These are phyloP conservation scores for Telmatochromis bifrenatus DNA, from an alignment of 2,113 vertebrate species.

Conservation along the genomic window DNA sequence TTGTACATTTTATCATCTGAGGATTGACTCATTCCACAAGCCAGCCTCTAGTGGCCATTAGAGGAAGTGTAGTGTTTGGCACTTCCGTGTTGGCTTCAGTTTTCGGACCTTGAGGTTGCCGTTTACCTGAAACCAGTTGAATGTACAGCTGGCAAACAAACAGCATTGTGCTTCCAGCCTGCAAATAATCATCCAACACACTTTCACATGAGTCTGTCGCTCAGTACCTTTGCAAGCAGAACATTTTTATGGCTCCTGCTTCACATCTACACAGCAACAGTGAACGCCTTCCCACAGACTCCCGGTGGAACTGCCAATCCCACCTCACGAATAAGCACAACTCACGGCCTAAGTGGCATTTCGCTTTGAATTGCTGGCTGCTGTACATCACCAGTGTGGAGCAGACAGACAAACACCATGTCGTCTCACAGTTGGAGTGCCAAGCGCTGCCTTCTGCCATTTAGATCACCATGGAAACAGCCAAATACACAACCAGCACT, in stretches of 20 bases:
- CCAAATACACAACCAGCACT: slow-evolving; percentile 54
- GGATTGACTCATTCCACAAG: background rate
- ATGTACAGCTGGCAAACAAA: background rate
- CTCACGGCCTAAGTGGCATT: slow-evolving; percentile 11
- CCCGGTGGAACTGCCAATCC: background rate
- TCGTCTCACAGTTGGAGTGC: slow-evolving; percentile 44
- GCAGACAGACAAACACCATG: slow-evolving; percentile 48
- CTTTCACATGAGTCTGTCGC: background rate
- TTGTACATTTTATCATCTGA: background rate
- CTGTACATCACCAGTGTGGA: slow-evolving; percentile 30
- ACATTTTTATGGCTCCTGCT: background rate
- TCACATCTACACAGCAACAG: background rate
- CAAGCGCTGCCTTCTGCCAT: slow-evolving; percentile 57
- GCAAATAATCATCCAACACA: background rate
- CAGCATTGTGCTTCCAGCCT: background rate
- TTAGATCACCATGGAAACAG: slow-evolving; percentile 71
- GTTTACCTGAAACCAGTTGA: background rate
- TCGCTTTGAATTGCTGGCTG: background rate
- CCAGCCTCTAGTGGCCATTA: background rate
- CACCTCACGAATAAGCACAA: background rate
- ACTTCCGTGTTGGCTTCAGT: background rate
- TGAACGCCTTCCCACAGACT: background rate
- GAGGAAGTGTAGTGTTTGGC: background rate
- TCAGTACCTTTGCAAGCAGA: background rate
- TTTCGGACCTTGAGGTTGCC: background rate